Conservation (phyloP, 1,140 invertebrate genomes). For the Micrasema minimum region DNA sequence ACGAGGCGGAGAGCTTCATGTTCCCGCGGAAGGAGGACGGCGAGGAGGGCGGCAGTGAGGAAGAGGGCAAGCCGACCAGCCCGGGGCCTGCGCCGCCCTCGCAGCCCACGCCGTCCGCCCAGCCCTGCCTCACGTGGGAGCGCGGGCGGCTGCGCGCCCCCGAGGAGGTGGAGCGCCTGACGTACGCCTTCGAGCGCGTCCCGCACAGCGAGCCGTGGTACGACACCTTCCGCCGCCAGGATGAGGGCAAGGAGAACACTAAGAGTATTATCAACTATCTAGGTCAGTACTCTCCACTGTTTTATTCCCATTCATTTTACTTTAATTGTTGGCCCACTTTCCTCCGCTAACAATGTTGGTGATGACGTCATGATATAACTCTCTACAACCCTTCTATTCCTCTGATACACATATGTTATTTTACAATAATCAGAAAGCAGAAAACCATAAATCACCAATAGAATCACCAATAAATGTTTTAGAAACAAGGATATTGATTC, state of each 20-base stretch:
- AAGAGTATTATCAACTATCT: constrained; percentile 64
- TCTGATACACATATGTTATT: no score
- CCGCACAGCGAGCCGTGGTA: constrained; percentile 81
- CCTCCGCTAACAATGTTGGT: no score
- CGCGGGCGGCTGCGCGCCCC: constrained; percentile 66
- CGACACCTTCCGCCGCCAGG: constrained; percentile 79
- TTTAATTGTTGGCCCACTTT: neutral
- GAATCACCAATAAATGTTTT: no score
- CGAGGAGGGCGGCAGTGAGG: constrained; percentile 55
- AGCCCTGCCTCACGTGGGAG: constrained; percentile 62
- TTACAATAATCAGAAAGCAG: no score
- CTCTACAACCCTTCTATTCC: no score
- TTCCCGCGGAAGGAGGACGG: constrained; percentile 72
- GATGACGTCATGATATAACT: no score
- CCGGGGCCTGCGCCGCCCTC: constrained; percentile 19
- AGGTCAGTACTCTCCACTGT: constrained; percentile 56
- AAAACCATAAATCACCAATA: no score
- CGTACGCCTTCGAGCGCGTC: constrained; percentile 80
- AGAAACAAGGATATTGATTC: no score
- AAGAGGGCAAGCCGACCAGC: neutral
- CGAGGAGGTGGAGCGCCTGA: constrained; percentile 71
- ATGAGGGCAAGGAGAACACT: constrained; percentile 71
- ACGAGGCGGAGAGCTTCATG: constrained; percentile 86
- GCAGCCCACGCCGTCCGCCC: constrained; percentile 37
- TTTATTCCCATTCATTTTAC: neutral